A percentile compares a stretch with the other conserved stretches of the same genome.
phyloP scores from a whole-genome alignment of 2,888 invertebrate species.

The Watsonalla binaria region DNA sequence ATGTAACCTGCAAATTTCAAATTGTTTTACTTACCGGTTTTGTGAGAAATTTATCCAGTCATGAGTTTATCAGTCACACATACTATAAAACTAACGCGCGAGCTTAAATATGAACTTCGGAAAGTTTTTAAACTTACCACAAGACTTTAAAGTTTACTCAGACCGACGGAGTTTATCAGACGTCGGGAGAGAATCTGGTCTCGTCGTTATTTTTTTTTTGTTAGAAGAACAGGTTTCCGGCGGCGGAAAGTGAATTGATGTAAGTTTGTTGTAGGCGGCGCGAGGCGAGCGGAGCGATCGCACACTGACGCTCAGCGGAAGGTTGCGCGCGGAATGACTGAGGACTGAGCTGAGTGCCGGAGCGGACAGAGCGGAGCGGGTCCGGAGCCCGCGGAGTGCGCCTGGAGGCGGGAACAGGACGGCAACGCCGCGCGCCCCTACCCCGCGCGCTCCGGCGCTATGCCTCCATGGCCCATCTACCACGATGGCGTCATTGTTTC shows the following conservation, averaged over 20 bases:
- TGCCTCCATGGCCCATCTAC: conserved; percentile 42
- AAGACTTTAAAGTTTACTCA: conserved; percentile 34
- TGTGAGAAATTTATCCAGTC: conserved; percentile 61
- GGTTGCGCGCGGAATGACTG: conserved; percentile 56
- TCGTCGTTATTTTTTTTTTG: conserved; percentile 37
- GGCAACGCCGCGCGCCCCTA: conserved; percentile 57
- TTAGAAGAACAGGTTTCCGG: conserved; percentile 54
- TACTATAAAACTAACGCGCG: conserved; percentile 40
- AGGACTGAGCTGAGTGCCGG: conserved; percentile 5
- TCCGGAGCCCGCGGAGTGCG: conserved; percentile 22
- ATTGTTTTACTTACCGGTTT: conserved; percentile 71
- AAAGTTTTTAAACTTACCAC: conserved; percentile 53
- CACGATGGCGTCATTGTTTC: conserved; percentile 56
- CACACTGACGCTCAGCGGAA: conserved; percentile 49
- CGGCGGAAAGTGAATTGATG: conserved; percentile 56
- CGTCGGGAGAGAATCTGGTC: conserved; percentile 36
- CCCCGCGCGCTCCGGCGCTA: conserved; percentile 42
- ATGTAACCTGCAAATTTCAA: conserved; percentile 47
- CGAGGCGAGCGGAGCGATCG: conserved; percentile 34
- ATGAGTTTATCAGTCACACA: conserved; percentile 54
- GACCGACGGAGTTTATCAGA: conserved; percentile 26
- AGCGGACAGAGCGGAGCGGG: conserved; percentile 19
- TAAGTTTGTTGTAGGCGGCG: conserved; percentile 52
- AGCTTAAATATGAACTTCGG: conserved; percentile 58
- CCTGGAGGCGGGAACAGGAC: conserved; percentile 36